Percentiles rank a stretch among this genome's conserved stretches.
Conservation (phyloP, 2,113 vertebrate species). For the Budorcas taxicolor region DNA sequence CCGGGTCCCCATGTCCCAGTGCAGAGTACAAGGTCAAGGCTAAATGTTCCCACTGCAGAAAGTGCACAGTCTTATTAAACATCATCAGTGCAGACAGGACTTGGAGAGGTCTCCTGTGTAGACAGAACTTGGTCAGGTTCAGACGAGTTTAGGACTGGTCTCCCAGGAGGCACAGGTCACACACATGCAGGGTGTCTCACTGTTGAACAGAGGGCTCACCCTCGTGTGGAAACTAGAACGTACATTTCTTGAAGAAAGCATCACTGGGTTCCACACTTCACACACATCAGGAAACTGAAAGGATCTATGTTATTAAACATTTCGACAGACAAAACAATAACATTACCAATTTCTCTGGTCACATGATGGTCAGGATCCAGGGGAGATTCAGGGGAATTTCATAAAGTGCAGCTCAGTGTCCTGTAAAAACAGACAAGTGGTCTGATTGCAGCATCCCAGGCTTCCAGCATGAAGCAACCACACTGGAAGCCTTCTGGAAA, state of each 20-base stretch:
- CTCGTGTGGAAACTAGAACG: neutral
- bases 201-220: neutral
- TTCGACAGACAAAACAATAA: neutral
- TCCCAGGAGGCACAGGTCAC: neutral
- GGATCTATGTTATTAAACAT: neutral
- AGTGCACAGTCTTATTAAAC: rapidly evolving
- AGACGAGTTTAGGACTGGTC: neutral
- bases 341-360: neutral
- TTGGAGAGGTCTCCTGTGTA: neutral
- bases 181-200: neutral
- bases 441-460: neutral
- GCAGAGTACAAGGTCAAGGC: neutral
- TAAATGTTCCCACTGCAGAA: neutral
- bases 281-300: neutral
- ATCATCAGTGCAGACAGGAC: neutral
- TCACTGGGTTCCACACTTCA: neutral
- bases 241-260: neutral
- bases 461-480: neutral
- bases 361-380: neutral
- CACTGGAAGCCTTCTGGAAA: neutral
- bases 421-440: neutral
- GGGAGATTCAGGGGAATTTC: neutral
- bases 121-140: neutral
- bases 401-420: neutral
- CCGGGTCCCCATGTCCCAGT: neutral